phyloP scores from a whole-genome alignment of 2,888 invertebrate species.

The Neoascia interrupta region DNA sequence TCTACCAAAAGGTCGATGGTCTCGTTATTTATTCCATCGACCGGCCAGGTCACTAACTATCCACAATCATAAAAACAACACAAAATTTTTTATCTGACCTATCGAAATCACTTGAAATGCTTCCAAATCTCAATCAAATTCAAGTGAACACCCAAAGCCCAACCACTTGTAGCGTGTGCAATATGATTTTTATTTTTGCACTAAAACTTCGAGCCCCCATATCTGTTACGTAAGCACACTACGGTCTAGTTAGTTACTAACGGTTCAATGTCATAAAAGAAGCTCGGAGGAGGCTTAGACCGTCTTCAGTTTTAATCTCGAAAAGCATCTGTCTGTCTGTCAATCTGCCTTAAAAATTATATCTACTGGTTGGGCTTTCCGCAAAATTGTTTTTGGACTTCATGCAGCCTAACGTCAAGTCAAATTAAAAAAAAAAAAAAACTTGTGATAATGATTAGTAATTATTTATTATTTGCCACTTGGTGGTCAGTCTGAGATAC shows the following conservation, averaged over 20 bases:
- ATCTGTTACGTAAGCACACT: constrained; percentile 24
- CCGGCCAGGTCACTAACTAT: background rate
- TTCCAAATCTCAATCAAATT: too few relatives aligned
- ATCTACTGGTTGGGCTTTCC: too few relatives aligned
- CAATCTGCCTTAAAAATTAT: too few relatives aligned
- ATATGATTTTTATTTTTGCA: background rate
- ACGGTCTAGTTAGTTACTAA: constrained; percentile 40
- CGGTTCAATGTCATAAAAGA: background rate
- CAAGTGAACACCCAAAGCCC: too few relatives aligned
- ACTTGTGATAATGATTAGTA: constrained; percentile 25
- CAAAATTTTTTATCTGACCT: background rate
- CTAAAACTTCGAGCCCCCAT: background rate
- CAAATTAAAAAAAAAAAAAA: background rate
- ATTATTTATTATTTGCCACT: constrained; percentile 23
- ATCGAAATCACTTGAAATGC: constrained; percentile 34
- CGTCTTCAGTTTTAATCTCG: constrained; percentile 1
- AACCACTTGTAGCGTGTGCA: constrained; percentile 41
- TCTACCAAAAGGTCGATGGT: constrained; percentile 23
- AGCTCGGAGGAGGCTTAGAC: background rate
- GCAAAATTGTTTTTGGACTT: constrained; percentile 16
- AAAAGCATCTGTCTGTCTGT: constrained; percentile 41
- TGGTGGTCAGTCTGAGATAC: constrained; percentile 24
- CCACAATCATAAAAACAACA: constrained; percentile 7
- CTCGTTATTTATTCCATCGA: constrained; percentile 3
- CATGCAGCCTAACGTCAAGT: background rate